A percentile compares a stretch with the other conserved stretches of the same genome.
Evolutionary conservation across 2,113 vertebrate genomes (phyloP).

Genomic region (Elephas maximus): DNA sequence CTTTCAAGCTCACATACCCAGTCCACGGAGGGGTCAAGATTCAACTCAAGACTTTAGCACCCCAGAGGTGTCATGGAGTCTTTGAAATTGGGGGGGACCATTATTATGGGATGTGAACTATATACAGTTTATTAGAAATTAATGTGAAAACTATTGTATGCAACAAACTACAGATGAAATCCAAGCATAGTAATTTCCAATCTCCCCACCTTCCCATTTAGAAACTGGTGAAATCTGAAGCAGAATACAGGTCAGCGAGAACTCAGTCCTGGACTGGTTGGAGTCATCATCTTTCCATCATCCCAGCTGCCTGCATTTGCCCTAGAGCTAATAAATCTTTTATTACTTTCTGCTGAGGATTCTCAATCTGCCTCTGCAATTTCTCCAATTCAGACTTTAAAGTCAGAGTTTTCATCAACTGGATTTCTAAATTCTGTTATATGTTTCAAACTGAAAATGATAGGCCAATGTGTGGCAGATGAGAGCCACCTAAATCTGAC

Average conservation of each 20-base stretch:
- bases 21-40: background rate
- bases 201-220: background rate
- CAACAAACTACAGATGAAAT: background rate
- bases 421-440: background rate
- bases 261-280: too few relatives aligned
- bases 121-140: background rate
- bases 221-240: background rate
- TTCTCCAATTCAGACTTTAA: background rate
- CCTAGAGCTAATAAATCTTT: background rate
- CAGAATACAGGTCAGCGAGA: background rate
- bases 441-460: background rate
- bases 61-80: background rate
- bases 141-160: background rate
- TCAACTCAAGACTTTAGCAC: background rate
- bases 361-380: background rate
- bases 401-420: background rate
- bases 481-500: background rate
- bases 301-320: background rate
- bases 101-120: background rate
- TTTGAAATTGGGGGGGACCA: background rate
- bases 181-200: background rate
- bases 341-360: background rate
- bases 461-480: background rate
- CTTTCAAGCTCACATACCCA: background rate
- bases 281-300: background rate